Percentiles rank a stretch among this genome's conserved stretches.
phyloP scores from a whole-genome alignment of 2,113 vertebrate species.

The Microtus montanus region DNA sequence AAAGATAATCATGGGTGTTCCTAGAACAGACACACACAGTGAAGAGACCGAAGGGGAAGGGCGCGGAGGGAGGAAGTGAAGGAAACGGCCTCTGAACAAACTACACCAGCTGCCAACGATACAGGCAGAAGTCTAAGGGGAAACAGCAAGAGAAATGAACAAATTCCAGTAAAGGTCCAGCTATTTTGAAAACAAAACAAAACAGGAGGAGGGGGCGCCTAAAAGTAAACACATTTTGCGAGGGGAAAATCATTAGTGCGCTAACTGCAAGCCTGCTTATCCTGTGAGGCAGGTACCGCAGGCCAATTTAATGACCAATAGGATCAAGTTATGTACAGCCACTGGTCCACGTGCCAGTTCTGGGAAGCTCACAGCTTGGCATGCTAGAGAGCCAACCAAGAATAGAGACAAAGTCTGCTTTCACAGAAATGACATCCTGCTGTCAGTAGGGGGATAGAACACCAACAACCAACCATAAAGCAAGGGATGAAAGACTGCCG shows the following conservation, averaged over 20 bases:
- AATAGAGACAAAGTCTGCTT: not conserved
- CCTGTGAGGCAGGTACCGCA: not conserved
- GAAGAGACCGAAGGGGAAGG: not conserved
- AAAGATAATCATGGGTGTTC: not conserved
- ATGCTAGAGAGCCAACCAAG: not conserved
- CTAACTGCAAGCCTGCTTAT: not conserved
- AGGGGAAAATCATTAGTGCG: not conserved
- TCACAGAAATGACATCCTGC: not conserved
- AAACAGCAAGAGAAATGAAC: not conserved
- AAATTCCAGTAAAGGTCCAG: not conserved
- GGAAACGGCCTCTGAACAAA: not conserved
- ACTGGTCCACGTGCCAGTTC: not conserved
- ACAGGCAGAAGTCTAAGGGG: not conserved
- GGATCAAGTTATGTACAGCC: not conserved
- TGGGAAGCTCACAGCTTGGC: not conserved
- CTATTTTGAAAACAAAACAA: not conserved
- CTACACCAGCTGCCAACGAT: not conserved
- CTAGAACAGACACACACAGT: not conserved
- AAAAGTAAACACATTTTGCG: not conserved
- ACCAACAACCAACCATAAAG: not conserved
- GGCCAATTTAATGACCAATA: not conserved
- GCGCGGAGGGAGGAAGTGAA: too few species aligned
- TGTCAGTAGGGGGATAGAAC: not conserved
- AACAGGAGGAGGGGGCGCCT: not conserved
- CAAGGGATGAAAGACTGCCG: not conserved